These are phyloP conservation scores for Ctenicera cuprea DNA, from an alignment of 2,888 invertebrate species.

Conservation along the genomic window DNA sequence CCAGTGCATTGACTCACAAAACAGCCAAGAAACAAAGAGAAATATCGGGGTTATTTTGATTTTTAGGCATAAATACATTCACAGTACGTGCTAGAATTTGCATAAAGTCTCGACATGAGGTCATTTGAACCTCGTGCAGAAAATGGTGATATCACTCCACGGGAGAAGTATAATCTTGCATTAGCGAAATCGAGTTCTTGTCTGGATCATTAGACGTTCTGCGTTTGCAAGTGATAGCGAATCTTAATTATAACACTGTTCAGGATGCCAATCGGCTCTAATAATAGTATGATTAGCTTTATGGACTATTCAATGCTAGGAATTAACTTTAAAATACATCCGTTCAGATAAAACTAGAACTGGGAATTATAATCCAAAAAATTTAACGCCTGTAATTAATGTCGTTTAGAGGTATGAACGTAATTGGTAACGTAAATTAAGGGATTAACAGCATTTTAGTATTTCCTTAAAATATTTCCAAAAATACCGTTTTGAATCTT, in stretches of 20 bases:
- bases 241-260: constrained; percentile 11
- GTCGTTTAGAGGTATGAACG: not conserved
- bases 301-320: not conserved
- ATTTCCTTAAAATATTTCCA: not conserved
- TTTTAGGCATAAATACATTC: constrained; percentile 20
- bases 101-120: constrained; percentile 24
- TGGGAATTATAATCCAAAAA: too few relatives aligned
- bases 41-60: constrained; percentile 11
- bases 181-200: not conserved
- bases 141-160: constrained; percentile 23
- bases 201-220: constrained; percentile 16
- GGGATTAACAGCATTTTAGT: not conserved
- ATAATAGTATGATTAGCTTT: constrained; percentile 5
- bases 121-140: constrained; percentile 23
- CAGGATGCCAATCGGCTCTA: constrained; percentile 10
- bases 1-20: constrained; percentile 2
- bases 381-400: not conserved
- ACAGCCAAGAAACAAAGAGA: not conserved
- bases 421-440: not conserved
- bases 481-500: too few relatives aligned
- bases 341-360: not conserved
- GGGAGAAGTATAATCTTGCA: constrained; percentile 8
- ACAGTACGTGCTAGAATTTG: constrained; percentile 19
- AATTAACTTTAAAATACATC: not conserved
- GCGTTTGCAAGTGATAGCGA: constrained; percentile 5